A percentile compares a stretch with the other conserved stretches of the same genome.
phyloP scores from a whole-genome alignment of 2,888 invertebrate species.

The Synergus itoensis region DNA sequence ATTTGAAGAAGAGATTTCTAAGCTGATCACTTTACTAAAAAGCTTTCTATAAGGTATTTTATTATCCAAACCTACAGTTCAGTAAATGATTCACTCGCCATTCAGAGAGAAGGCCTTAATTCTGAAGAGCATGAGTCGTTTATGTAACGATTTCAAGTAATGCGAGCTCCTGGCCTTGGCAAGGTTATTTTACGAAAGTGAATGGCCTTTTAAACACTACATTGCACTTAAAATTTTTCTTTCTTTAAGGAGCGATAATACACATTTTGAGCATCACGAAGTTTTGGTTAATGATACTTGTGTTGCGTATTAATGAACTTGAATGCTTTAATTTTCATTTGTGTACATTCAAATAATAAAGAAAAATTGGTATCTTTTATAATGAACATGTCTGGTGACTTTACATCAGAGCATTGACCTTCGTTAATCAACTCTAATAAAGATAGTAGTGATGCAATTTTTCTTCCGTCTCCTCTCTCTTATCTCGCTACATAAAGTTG shows the following conservation, averaged over 20 bases:
- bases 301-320: not conserved
- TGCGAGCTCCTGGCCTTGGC: conserved; percentile 23
- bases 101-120: conserved; percentile 26
- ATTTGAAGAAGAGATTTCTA: not conserved
- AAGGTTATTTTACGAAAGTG: conserved; percentile 41
- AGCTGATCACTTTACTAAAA: conserved; percentile 32
- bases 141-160: conserved; percentile 20
- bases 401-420: conserved; percentile 10
- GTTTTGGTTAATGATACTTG: not conserved
- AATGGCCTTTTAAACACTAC: conserved; percentile 27
- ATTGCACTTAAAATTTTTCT: conserved; percentile 10
- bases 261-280: not conserved
- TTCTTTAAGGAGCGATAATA: not conserved
- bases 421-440: not conserved
- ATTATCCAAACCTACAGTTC: not conserved
- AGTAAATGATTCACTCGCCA: conserved; percentile 10
- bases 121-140: conserved; percentile 4
- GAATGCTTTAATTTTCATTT: not conserved
- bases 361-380: not conserved
- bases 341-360: not conserved
- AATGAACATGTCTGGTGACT: conserved; percentile 20
- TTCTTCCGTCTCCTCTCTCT: conserved; percentile 20
- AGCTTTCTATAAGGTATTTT: conserved; percentile 15
- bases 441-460: conserved; percentile 25
- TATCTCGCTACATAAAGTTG: conserved; percentile 7